Evolutionary conservation across 1,140 invertebrate genomes (phyloP).

Genomic region (Anastrepha ludens): DNA sequence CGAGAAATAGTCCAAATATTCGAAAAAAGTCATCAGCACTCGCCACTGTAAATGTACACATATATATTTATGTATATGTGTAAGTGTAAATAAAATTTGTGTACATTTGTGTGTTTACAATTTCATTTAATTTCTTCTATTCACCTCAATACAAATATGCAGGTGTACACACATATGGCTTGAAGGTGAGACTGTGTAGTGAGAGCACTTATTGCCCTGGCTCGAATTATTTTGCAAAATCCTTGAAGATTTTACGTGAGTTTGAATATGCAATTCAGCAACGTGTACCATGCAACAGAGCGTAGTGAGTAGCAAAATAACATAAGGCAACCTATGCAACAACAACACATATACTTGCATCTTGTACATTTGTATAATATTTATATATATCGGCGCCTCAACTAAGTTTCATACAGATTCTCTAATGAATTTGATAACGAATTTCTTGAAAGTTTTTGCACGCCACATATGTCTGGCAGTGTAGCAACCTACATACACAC

Average conservation of each 20-base stretch:
- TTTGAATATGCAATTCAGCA: conserved; percentile 12
- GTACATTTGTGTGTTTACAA: not conserved
- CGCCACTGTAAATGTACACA: too few relatives aligned
- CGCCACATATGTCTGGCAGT: not conserved
- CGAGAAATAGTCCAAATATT: too few relatives aligned
- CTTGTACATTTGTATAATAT: too few relatives aligned
- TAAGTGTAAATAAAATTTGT: too few relatives aligned
- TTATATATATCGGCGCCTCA: not conserved
- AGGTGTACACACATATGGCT: not conserved
- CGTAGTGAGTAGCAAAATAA: not conserved
- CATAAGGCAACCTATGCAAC: too few relatives aligned
- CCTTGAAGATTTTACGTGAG: not conserved
- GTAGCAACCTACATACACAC: not conserved
- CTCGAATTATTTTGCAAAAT: conserved; percentile 4
- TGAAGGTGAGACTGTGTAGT: not conserved
- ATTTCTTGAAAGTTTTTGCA: conserved; percentile 1
- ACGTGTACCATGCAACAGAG: conserved; percentile 20
- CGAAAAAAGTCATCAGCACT: too few relatives aligned
- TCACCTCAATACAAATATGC: not conserved
- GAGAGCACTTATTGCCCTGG: not conserved
- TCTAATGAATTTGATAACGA: conserved; percentile 40
- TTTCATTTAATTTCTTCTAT: not conserved
- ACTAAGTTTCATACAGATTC: conserved; percentile 18
- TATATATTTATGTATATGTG: not conserved
- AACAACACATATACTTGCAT: too few relatives aligned